Evolutionary conservation across 1,140 invertebrate species (phyloP).

Genomic region (Drosophila lacteicornis): DNA sequence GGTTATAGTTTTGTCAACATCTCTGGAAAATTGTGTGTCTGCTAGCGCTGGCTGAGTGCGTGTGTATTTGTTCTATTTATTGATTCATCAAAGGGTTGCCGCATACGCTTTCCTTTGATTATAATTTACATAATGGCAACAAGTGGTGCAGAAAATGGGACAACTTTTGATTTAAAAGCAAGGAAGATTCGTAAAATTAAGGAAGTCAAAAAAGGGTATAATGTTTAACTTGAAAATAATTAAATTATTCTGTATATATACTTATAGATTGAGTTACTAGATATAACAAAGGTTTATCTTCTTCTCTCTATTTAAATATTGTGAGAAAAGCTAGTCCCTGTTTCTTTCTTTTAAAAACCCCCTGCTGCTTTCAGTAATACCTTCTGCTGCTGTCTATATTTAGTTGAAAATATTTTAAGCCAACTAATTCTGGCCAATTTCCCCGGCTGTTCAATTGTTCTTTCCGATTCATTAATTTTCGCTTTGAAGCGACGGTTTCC

Average conservation of each 20-base stretch:
- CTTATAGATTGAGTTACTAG: neutral
- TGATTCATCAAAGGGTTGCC: slow-evolving; percentile 34
- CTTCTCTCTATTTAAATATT: neutral
- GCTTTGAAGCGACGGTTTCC: slow-evolving; percentile 49
- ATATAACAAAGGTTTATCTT: neutral
- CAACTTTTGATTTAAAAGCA: neutral
- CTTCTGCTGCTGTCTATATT: slow-evolving; percentile 9
- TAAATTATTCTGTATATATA: neutral
- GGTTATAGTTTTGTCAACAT: slow-evolving; percentile 60
- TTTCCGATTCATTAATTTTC: slow-evolving; percentile 47
- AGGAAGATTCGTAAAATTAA: neutral
- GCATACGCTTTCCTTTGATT: slow-evolving; percentile 34
- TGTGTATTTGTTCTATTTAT: slow-evolving; percentile 53
- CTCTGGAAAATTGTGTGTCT: slow-evolving; percentile 13
- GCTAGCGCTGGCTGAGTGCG: slow-evolving; percentile 2
- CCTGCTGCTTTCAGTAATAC: neutral
- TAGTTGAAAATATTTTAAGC: slow-evolving; percentile 31
- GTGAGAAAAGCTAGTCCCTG: neutral
- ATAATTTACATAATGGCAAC: slow-evolving; percentile 49
- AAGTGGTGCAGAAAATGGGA: slow-evolving; percentile 23
- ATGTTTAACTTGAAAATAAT: neutral
- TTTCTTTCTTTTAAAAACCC: neutral
- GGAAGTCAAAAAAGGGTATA: neutral
- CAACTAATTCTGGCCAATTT: slow-evolving; percentile 34
- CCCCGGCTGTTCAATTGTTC: slow-evolving; percentile 34